Evolutionary conservation across 1,140 invertebrate species (phyloP).

Genomic region (Cotesia vestalis): DNA sequence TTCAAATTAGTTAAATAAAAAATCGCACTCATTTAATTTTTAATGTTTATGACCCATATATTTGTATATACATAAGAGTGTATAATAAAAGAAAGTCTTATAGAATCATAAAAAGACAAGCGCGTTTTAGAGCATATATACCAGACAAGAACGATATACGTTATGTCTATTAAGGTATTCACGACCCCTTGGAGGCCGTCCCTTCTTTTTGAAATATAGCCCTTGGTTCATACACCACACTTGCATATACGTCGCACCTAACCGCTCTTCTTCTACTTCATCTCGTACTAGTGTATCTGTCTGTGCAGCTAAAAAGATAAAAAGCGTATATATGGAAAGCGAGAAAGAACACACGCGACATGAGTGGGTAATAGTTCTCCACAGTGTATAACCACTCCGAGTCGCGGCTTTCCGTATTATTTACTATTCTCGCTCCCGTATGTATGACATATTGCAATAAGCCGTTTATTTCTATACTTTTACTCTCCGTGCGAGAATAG

Average conservation of each 20-base stretch:
- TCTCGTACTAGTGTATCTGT: no score
- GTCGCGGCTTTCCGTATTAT: conserved; percentile 51
- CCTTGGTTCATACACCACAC: conserved; percentile 34
- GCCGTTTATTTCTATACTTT: conserved; percentile 18
- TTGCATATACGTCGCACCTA: conserved; percentile 10
- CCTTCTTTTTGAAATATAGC: conserved; percentile 58
- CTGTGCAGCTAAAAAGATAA: background rate
- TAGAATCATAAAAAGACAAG: conserved; percentile 30
- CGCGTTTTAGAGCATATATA: conserved; percentile 36
- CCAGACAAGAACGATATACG: conserved; percentile 39
- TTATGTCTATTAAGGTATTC: conserved; percentile 64
- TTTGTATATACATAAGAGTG: background rate
- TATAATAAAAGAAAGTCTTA: conserved; percentile 5
- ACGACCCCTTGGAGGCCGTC: conserved; percentile 56
- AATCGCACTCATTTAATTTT: no score
- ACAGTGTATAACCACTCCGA: conserved; percentile 16
- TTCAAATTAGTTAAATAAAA: no score
- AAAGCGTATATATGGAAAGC: background rate
- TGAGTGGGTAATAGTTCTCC: background rate
- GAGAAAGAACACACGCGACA: background rate
- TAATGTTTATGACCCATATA: no score
- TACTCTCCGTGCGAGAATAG: background rate
- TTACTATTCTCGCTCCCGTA: conserved; percentile 45
- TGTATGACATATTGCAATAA: conserved; percentile 45
- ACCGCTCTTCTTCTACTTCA: conserved; percentile 10